Conservation (phyloP, 2,888 invertebrate genomes). For the Nephrocerus scutellatus region DNA sequence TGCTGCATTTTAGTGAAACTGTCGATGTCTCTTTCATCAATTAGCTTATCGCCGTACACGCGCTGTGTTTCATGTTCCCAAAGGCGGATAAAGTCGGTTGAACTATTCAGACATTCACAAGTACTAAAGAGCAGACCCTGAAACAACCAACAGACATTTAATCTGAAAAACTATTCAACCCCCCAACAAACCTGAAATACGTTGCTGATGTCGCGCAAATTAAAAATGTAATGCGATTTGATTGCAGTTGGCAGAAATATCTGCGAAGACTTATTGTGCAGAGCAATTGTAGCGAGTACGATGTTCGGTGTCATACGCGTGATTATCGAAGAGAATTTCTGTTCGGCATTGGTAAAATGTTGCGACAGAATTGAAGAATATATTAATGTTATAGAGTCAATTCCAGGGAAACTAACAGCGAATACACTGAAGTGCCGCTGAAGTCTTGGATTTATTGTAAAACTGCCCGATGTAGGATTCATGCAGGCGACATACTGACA, state of each 20-base stretch:
- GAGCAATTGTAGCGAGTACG: conserved; percentile 71
- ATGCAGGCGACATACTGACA: conserved; percentile 96
- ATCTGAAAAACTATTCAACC: background rate
- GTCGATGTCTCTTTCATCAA: conserved; percentile 86
- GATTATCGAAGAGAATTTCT: conserved; percentile 66
- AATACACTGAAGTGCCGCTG: conserved; percentile 87
- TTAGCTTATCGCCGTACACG: conserved; percentile 88
- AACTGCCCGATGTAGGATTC: conserved; percentile 97
- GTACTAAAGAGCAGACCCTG: conserved; percentile 87
- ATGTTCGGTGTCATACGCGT: conserved; percentile 64
- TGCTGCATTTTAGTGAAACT: conserved; percentile 80
- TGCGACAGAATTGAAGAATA: conserved; percentile 83
- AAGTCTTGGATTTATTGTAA: conserved; percentile 89
- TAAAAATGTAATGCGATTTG: conserved; percentile 96
- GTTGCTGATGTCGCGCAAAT: conserved; percentile 89
- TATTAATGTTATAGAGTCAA: conserved; percentile 78
- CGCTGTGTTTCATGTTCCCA: conserved; percentile 93
- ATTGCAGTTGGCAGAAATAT: conserved; percentile 91
- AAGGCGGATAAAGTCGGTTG: conserved; percentile 76
- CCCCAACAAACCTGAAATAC: conserved; percentile 71
- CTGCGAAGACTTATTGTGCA: conserved; percentile 80
- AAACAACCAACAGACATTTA: conserved; percentile 20
- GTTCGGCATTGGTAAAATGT: conserved; percentile 74
- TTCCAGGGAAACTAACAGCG: conserved; percentile 71
- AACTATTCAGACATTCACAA: conserved; percentile 73